A percentile compares a stretch with the other conserved stretches of the same genome.
Conservation (phyloP, 2,113 vertebrate genomes). For the Rousettus leschenaultii region DNA sequence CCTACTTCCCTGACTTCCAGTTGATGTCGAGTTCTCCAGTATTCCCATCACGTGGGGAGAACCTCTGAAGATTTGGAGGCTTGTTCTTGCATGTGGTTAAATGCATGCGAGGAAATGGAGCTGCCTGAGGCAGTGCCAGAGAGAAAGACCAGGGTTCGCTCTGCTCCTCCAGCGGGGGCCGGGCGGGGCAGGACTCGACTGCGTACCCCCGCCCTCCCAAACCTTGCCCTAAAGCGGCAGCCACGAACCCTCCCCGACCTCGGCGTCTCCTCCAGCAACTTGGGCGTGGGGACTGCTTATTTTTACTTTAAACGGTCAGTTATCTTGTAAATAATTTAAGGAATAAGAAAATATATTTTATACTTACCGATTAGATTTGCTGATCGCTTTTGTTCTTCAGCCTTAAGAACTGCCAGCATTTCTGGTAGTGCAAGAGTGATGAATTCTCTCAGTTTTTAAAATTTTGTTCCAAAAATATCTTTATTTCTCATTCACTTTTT, state of each 20-base stretch:
- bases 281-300: background rate
- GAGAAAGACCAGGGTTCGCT: no score
- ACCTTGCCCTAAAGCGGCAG: no score
- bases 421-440: background rate
- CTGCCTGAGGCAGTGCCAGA: no score
- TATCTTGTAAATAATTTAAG: conserved; percentile 7
- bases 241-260: no score
- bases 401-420: conserved; percentile 28
- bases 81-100: no score
- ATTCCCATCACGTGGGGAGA: no score
- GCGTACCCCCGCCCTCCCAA: no score
- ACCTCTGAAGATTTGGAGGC: no score
- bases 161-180: no score
- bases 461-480: background rate
- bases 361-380: background rate
- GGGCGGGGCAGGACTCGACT: no score
- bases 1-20: background rate
- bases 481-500: background rate
- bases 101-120: no score
- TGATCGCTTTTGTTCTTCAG: background rate
- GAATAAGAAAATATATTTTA: background rate
- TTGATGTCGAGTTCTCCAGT: background rate
- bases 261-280: no score
- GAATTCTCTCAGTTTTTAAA: background rate
- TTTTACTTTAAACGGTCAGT: background rate